Evolutionary conservation across 2,113 vertebrate species (phyloP).

Genomic region (Limnothrissa miodon): DNA sequence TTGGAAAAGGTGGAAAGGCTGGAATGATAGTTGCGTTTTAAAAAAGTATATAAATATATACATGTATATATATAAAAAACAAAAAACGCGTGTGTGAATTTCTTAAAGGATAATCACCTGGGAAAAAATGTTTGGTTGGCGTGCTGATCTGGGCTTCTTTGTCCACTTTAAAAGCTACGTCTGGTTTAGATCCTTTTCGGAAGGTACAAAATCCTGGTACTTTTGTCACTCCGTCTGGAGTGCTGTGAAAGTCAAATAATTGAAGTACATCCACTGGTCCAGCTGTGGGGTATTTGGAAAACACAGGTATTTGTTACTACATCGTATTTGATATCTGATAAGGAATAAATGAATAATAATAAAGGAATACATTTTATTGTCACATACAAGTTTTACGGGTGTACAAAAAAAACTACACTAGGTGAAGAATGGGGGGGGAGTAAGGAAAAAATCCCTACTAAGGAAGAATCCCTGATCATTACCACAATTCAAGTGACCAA

Average conservation of each 20-base stretch:
- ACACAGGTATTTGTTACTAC: background rate
- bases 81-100: background rate
- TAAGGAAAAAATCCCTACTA: no score
- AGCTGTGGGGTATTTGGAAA: slow-evolving; percentile 72
- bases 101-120: slow-evolving; percentile 53
- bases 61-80: background rate
- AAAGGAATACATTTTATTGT: no score
- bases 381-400: no score
- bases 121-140: slow-evolving; percentile 91
- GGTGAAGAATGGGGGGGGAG: no score
- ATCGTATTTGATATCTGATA: background rate
- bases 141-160: slow-evolving; percentile 90
- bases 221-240: slow-evolving; percentile 89
- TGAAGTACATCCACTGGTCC: slow-evolving; percentile 92
- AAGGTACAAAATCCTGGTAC: slow-evolving; percentile 87
- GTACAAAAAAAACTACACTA: no score
- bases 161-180: slow-evolving; percentile 87
- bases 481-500: no score
- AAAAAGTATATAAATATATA: background rate
- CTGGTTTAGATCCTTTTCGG: slow-evolving; percentile 86
- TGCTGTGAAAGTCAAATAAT: slow-evolving; percentile 90
- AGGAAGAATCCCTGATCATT: no score
- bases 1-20: no score
- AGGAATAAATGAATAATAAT: no score
- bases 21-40: no score